These are phyloP conservation scores for Lycocerus yunnanus DNA, from an alignment of 2,888 invertebrate genomes.

Conservation along the genomic window DNA sequence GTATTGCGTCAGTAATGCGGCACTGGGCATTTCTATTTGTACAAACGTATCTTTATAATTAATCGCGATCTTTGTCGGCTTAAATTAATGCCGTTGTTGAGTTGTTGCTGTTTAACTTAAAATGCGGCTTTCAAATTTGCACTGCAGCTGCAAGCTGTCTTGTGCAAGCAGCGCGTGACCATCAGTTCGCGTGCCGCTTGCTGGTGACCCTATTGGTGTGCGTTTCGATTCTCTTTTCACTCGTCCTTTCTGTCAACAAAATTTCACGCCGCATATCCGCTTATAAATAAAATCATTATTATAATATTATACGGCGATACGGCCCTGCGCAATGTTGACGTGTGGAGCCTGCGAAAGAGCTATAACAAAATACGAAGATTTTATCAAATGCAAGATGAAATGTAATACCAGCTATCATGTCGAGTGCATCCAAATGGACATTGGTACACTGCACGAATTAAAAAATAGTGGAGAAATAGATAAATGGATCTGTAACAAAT, in stretches of 20 bases:
- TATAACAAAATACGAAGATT: too few species aligned
- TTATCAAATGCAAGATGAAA: too few species aligned
- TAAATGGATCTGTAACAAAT: too few species aligned
- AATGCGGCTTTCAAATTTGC: constrained; percentile 25
- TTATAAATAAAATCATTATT: not conserved
- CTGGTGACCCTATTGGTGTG: constrained; percentile 4
- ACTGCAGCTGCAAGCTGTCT: constrained; percentile 18
- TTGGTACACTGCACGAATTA: too few species aligned
- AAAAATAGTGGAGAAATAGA: too few species aligned
- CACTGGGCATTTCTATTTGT: constrained; percentile 13
- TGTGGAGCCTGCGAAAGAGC: too few species aligned
- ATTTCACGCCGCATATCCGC: constrained; percentile 1
- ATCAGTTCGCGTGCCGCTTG: constrained; percentile 14
- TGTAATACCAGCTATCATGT: too few species aligned
- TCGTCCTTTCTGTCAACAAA: not conserved
- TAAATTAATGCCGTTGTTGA: constrained; percentile 20
- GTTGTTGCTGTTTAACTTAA: constrained; percentile 9
- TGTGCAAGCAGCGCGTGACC: constrained; percentile 25
- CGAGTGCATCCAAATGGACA: too few species aligned
- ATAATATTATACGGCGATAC: not conserved
- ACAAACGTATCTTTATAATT: constrained; percentile 20
- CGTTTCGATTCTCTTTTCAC: not conserved
- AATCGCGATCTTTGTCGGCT: constrained; percentile 24
- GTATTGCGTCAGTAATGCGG: not conserved
- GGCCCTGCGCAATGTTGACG: too few species aligned